These are phyloP conservation scores for Conchocele bisecta DNA, from an alignment of 2,888 invertebrate species.

Conservation along the genomic window DNA sequence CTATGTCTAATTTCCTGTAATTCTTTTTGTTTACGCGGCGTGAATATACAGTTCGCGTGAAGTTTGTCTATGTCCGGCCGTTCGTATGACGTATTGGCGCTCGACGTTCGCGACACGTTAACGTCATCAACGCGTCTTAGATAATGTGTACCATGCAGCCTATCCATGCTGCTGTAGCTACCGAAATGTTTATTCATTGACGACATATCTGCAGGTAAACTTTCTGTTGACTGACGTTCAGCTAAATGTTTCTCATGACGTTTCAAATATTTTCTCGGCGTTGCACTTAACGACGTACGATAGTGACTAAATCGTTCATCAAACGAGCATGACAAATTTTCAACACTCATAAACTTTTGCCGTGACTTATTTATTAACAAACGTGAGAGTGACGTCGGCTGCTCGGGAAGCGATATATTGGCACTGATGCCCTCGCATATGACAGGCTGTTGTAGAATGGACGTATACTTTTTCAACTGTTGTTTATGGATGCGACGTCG, in stretches of 20 bases:
- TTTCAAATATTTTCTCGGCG: slow-evolving; percentile 57
- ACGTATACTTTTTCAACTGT: slow-evolving; percentile 58
- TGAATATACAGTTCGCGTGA: slow-evolving; percentile 76
- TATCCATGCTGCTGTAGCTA: slow-evolving; percentile 51
- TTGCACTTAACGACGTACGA: slow-evolving; percentile 59
- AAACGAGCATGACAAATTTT: slow-evolving; percentile 61
- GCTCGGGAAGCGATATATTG: slow-evolving; percentile 31
- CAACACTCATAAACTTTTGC: slow-evolving; percentile 71
- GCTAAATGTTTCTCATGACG: slow-evolving; percentile 41
- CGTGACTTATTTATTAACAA: slow-evolving; percentile 70
- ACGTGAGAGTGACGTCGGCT: slow-evolving; percentile 47
- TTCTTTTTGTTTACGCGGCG: slow-evolving; percentile 71
- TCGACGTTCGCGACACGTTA: slow-evolving; percentile 45
- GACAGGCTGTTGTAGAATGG: slow-evolving; percentile 63
- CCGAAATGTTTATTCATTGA: slow-evolving; percentile 47
- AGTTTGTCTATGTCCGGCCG: slow-evolving; percentile 64
- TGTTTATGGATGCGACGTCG: slow-evolving; percentile 39
- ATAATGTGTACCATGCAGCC: slow-evolving; percentile 26
- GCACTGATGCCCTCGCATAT: slow-evolving; percentile 38
- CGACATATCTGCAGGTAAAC: slow-evolving; percentile 51
- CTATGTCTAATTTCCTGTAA: slow-evolving; percentile 70
- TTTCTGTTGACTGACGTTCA: slow-evolving; percentile 53
- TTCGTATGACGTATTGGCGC: slow-evolving; percentile 60
- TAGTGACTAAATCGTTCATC: slow-evolving; percentile 66
- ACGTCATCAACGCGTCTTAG: slow-evolving; percentile 52